Percentiles rank a stretch among this genome's conserved stretches.
Evolutionary conservation across 1,140 invertebrate species (phyloP).

Genomic region (Neoseiulus cucumeris): DNA sequence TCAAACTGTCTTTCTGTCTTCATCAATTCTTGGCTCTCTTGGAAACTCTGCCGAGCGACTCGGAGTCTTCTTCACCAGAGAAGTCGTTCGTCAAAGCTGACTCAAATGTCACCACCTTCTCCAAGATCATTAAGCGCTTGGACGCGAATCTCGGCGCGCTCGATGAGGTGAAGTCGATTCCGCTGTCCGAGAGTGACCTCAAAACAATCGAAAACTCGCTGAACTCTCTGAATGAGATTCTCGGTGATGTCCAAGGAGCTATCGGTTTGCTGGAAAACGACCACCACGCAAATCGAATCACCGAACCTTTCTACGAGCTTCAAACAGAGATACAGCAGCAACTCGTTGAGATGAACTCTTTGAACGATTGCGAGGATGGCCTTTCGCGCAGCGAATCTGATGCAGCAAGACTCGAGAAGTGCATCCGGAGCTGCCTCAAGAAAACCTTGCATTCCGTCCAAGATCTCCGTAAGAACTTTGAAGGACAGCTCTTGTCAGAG

Average conservation of each 20-base stretch:
- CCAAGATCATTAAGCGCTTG: too few species aligned
- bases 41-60: conserved; percentile 11
- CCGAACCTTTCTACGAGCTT: neutral
- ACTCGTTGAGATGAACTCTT: neutral
- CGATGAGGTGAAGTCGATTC: neutral
- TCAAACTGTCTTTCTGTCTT: conserved; percentile 20
- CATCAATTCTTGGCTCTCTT: conserved; percentile 23
- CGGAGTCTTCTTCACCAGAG: too few species aligned
- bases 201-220: neutral
- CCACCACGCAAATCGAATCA: neutral
- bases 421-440: neutral
- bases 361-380: neutral
- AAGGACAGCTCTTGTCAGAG: neutral
- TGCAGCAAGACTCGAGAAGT: neutral
- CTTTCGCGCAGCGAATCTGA: neutral
- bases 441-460: neutral
- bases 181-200: neutral
- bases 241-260: too few species aligned
- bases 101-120: too few species aligned
- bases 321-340: neutral
- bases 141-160: neutral
- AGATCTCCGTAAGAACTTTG: neutral
- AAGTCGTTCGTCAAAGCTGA: too few species aligned
- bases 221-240: neutral
- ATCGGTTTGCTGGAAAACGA: neutral